Conservation (phyloP, 2,797 vertebrate species). For the Bradypodion ventrale region DNA sequence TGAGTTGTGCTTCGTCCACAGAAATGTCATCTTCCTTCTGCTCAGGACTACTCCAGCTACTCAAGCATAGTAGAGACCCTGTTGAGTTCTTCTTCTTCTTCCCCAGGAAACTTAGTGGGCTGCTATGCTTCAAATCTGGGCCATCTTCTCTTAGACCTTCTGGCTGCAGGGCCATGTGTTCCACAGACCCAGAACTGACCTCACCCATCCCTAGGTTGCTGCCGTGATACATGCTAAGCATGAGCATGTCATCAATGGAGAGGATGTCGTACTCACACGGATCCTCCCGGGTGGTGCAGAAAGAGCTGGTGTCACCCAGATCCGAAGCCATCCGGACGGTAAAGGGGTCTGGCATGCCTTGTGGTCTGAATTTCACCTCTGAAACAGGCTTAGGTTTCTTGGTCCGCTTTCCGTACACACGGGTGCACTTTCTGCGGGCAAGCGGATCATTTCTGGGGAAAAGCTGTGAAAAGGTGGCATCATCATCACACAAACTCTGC, state of each 20-base stretch:
- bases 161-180: slow-evolving; percentile 52
- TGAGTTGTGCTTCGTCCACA: slow-evolving; percentile 62
- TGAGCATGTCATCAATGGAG: slow-evolving; percentile 83
- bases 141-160: slow-evolving; percentile 58
- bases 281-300: slow-evolving; percentile 76
- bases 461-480: slow-evolving; percentile 87
- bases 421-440: slow-evolving; percentile 85
- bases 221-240: slow-evolving; percentile 85
- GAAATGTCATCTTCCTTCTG: slow-evolving; percentile 59
- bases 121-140: slow-evolving; percentile 62
- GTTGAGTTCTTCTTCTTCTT: slow-evolving; percentile 70
- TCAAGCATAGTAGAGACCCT: slow-evolving; percentile 69
- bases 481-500: slow-evolving; percentile 84
- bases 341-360: slow-evolving; percentile 51
- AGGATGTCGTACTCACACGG: slow-evolving; percentile 83
- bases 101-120: slow-evolving; percentile 67
- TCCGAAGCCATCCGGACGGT: slow-evolving; percentile 72
- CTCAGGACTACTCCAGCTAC: slow-evolving; percentile 75
- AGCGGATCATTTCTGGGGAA: slow-evolving; percentile 87
- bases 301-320: slow-evolving; percentile 73
- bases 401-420: slow-evolving; percentile 89
- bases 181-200: slow-evolving; percentile 27
- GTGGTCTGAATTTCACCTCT: slow-evolving; percentile 48
- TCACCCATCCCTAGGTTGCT: slow-evolving; percentile 70
- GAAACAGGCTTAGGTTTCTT: slow-evolving; percentile 75